These are phyloP conservation scores for Lepilemur septentrionalis DNA, from an alignment of 2,797 vertebrate species.

Conservation along the genomic window DNA sequence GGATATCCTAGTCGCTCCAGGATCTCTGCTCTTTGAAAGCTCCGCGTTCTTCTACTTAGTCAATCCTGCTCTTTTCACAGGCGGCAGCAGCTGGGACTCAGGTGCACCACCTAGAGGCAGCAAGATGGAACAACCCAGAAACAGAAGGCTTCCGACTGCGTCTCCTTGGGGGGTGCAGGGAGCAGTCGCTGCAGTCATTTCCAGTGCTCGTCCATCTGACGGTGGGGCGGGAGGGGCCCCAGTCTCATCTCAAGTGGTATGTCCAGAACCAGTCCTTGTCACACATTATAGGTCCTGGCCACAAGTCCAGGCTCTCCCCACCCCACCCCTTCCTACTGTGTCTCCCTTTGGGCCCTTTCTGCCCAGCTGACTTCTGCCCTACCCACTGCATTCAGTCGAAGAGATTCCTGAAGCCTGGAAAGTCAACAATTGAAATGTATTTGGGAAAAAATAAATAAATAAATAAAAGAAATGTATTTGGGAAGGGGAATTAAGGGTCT, in stretches of 20 bases:
- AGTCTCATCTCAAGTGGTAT: not conserved
- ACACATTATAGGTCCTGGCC: not conserved
- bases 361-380: not conserved
- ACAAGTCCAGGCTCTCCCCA: not conserved
- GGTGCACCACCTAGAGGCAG: slow-evolving; percentile 58
- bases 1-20: not conserved
- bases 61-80: not conserved
- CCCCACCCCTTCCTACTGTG: not conserved
- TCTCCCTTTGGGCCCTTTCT: not conserved
- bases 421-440: not conserved
- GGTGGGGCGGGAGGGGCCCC: not conserved
- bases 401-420: not conserved
- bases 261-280: not conserved
- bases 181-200: not conserved
- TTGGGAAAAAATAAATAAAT: no score
- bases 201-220: not conserved
- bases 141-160: not conserved
- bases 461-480: no score
- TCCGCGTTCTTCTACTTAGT: not conserved
- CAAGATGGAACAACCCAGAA: not conserved
- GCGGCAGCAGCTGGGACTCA: not conserved
- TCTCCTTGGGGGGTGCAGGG: not conserved
- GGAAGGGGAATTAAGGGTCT: no score
- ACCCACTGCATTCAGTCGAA: not conserved
- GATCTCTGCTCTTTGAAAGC: not conserved